Evolutionary conservation across 1,140 invertebrate species (phyloP).

Genomic region (Spodoptera frugiperda): DNA sequence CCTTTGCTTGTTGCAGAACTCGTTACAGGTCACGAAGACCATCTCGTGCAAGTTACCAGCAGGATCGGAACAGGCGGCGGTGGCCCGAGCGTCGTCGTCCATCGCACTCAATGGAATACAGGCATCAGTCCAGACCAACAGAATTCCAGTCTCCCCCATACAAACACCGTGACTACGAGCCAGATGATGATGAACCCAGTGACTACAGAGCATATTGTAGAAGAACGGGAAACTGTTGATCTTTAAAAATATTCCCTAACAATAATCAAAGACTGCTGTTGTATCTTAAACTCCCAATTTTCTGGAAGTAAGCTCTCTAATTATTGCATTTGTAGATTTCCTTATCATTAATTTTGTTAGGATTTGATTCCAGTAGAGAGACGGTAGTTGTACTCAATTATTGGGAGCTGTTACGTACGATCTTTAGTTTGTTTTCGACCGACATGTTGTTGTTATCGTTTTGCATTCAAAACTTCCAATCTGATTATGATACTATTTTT

Average conservation of each 20-base stretch:
- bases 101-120: constrained; percentile 38
- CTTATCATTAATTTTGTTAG: neutral
- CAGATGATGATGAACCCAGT: constrained; percentile 63
- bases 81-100: constrained; percentile 51
- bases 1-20: constrained; percentile 56
- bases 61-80: constrained; percentile 63
- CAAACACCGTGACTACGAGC: constrained; percentile 62
- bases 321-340: constrained; percentile 40
- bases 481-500: neutral
- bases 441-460: too few species aligned
- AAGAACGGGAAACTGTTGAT: constrained; percentile 69
- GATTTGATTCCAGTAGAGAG: too few species aligned
- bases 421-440: too few species aligned
- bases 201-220: constrained; percentile 68
- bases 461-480: neutral
- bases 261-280: constrained; percentile 36
- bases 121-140: constrained; percentile 22
- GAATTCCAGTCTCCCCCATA: constrained; percentile 50
- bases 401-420: too few species aligned
- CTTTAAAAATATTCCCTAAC: neutral
- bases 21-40: constrained; percentile 65
- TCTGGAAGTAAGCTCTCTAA: constrained; percentile 19
- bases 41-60: constrained; percentile 61
- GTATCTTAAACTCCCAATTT: neutral
- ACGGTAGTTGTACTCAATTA: too few species aligned